Conservation (phyloP, 2,888 invertebrate species). For the Heliconius cydno region DNA sequence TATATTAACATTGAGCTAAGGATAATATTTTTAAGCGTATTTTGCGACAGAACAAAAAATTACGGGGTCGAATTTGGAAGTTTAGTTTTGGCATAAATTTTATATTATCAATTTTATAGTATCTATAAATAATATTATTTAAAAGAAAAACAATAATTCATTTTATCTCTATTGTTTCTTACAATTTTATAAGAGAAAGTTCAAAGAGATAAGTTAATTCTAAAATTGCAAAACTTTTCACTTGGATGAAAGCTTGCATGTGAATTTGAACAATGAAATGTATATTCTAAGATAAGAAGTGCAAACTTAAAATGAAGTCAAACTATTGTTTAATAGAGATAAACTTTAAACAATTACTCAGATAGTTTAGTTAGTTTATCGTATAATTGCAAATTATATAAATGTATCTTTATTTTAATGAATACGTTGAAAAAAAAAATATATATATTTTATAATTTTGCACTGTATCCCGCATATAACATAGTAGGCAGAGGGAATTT, state of each 20-base stretch:
- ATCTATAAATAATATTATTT: too few relatives aligned
- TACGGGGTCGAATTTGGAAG: too few relatives aligned
- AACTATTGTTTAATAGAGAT: constrained; percentile 28
- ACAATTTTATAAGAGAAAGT: not conserved
- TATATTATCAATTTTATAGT: too few relatives aligned
- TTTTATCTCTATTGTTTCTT: not conserved
- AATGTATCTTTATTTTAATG: not conserved
- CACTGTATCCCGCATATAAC: too few relatives aligned
- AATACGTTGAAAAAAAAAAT: not conserved
- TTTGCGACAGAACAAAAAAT: too few relatives aligned
- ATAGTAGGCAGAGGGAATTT: too few relatives aligned
- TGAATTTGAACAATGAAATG: constrained; percentile 18
- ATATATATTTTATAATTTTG: not conserved
- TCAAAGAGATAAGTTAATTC: not conserved
- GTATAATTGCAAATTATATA: not conserved
- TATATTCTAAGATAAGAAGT: constrained; percentile 15
- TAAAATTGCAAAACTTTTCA: constrained; percentile 4
- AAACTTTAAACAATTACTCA: constrained; percentile 27
- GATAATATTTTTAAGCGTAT: not conserved
- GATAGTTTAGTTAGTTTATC: constrained; percentile 25
- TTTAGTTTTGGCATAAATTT: too few relatives aligned
- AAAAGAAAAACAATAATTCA: not conserved
- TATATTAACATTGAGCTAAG: not conserved
- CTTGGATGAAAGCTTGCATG: not conserved
- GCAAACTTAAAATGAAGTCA: constrained; percentile 19